These are phyloP conservation scores for Menidia menidia DNA, from an alignment of 2,797 vertebrate genomes.

Conservation along the genomic window DNA sequence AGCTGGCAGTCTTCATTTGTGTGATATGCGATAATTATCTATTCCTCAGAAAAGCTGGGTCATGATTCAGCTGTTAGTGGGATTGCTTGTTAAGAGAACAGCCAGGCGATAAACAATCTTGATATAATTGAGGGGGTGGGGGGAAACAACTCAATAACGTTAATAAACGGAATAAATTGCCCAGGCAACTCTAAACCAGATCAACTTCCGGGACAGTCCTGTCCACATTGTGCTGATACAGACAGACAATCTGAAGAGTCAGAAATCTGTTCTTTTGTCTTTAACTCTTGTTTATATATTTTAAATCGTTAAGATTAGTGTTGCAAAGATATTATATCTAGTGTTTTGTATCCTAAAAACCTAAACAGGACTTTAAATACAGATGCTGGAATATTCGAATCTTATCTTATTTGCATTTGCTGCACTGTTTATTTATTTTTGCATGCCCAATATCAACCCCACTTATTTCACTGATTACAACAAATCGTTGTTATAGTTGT, in stretches of 20 bases:
- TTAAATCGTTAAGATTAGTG: too few species aligned
- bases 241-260: neutral
- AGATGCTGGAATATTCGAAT: neutral
- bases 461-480: neutral
- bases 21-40: conserved; percentile 48
- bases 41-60: conserved; percentile 41
- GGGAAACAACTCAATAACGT: neutral
- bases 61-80: conserved; percentile 61
- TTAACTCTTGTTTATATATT: too few species aligned
- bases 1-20: conserved; percentile 43
- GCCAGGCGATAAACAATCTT: conserved; percentile 1
- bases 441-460: neutral
- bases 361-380: neutral
- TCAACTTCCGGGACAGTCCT: neutral
- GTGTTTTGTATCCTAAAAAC: neutral
- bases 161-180: neutral
- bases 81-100: conserved; percentile 44
- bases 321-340: neutral
- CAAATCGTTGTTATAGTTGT: neutral
- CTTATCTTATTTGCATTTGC: neutral
- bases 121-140: neutral
- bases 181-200: neutral
- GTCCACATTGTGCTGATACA: neutral
- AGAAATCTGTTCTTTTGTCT: too few species aligned
- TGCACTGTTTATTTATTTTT: neutral